Conservation (phyloP, 2,888 invertebrate genomes). For the Gymnoscelis rufifasciata region DNA sequence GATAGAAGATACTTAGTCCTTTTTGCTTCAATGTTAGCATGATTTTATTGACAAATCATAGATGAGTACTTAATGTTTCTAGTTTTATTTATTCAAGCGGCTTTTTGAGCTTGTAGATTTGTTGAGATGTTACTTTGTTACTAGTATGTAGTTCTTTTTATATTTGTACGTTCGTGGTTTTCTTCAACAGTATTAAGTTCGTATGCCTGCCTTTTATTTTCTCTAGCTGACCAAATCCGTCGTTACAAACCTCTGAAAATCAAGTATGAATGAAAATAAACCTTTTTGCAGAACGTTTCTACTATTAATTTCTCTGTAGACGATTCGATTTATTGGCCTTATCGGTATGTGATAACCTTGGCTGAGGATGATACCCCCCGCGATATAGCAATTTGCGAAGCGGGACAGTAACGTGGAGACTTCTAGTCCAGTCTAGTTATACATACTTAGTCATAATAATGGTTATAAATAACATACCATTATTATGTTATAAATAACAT, state of each 20-base stretch:
- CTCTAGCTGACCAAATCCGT: too few relatives aligned
- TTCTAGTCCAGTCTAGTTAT: too few relatives aligned
- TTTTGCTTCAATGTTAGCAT: neutral
- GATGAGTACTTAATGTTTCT: neutral
- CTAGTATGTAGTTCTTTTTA: neutral
- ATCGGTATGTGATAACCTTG: neutral
- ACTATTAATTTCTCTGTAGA: too few relatives aligned
- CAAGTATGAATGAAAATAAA: too few relatives aligned
- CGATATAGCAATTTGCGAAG: neutral
- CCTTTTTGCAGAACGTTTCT: too few relatives aligned
- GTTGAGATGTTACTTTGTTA: neutral
- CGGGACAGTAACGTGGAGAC: too few relatives aligned
- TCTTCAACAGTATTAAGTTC: too few relatives aligned
- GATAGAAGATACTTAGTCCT: neutral
- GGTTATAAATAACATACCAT: too few relatives aligned
- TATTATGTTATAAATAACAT: too few relatives aligned
- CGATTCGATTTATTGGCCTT: neutral
- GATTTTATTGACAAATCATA: neutral
- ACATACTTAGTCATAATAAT: too few relatives aligned
- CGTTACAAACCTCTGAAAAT: too few relatives aligned
- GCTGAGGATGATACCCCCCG: neutral
- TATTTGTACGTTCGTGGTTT: neutral
- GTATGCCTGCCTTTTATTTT: too few relatives aligned
- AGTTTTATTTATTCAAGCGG: constrained; percentile 5
- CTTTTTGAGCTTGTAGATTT: neutral